phyloP scores from a whole-genome alignment of 1,140 invertebrate species.

The Bombus terrestris region DNA sequence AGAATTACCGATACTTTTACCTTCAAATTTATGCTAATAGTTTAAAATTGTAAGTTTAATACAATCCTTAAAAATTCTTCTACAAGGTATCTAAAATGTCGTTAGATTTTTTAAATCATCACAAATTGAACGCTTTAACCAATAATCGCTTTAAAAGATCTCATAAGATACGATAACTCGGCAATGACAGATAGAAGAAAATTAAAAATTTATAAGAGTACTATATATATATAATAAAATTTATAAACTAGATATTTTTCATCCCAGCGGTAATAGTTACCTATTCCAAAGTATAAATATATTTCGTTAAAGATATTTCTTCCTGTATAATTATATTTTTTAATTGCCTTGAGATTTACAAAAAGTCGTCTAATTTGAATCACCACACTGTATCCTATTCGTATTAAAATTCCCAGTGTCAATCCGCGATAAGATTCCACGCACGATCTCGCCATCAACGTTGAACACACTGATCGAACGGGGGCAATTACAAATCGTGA shows the following conservation, averaged over 20 bases:
- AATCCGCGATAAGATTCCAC: neutral
- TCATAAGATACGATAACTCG: neutral
- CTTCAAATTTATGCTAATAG: neutral
- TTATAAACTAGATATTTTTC: no score
- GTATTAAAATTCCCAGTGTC: neutral
- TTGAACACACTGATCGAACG: neutral
- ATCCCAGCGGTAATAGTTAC: no score
- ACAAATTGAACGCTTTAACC: neutral
- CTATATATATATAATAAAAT: no score
- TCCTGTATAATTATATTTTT: no score
- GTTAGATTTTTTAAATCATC: neutral
- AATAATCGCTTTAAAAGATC: neutral
- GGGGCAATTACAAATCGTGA: neutral
- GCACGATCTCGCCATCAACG: slow-evolving; percentile 3
- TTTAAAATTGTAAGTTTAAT: neutral
- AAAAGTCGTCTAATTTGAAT: neutral
- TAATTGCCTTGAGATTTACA: no score
- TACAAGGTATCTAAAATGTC: neutral
- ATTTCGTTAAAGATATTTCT: no score
- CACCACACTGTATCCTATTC: neutral
- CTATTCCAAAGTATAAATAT: no score
- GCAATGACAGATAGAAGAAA: no score
- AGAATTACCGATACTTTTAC: neutral
- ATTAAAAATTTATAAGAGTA: no score
- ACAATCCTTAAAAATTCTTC: neutral